Percentiles rank a stretch among this genome's conserved stretches.
Evolutionary conservation across 2,888 invertebrate species (phyloP).

Genomic region (Pollenia angustigena): DNA sequence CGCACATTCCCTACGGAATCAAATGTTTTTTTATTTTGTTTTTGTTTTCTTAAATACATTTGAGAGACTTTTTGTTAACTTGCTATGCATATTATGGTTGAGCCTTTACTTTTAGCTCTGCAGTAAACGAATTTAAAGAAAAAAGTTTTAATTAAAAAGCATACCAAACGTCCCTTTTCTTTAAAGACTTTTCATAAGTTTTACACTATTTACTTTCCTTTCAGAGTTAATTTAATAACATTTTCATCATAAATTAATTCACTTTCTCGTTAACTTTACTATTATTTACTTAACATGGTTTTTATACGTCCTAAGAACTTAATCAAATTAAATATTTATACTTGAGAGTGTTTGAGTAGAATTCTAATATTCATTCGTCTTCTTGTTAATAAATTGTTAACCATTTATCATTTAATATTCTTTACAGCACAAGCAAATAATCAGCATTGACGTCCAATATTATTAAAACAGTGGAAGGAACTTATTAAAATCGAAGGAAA

Average conservation of each 20-base stretch:
- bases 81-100: too few species aligned
- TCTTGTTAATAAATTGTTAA: slow-evolving; percentile 56
- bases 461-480: slow-evolving; percentile 6
- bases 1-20: too few species aligned
- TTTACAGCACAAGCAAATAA: slow-evolving; percentile 42
- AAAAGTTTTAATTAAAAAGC: too few species aligned
- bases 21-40: too few species aligned
- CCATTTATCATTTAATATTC: slow-evolving; percentile 55
- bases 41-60: too few species aligned
- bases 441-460: slow-evolving; percentile 63
- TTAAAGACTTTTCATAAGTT: too few species aligned
- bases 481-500: not conserved
- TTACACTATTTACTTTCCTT: not conserved
- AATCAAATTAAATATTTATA: slow-evolving; percentile 48
- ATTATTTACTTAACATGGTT: slow-evolving; percentile 22
- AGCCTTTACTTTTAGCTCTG: too few species aligned
- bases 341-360: not conserved
- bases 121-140: too few species aligned
- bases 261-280: slow-evolving; percentile 7
- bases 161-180: too few species aligned
- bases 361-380: slow-evolving; percentile 17
- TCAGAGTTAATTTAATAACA: not conserved
- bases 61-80: too few species aligned
- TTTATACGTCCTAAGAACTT: slow-evolving; percentile 21
- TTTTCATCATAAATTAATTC: not conserved